phyloP scores from a whole-genome alignment of 2,888 invertebrate species.

The Rutpela maculata region DNA sequence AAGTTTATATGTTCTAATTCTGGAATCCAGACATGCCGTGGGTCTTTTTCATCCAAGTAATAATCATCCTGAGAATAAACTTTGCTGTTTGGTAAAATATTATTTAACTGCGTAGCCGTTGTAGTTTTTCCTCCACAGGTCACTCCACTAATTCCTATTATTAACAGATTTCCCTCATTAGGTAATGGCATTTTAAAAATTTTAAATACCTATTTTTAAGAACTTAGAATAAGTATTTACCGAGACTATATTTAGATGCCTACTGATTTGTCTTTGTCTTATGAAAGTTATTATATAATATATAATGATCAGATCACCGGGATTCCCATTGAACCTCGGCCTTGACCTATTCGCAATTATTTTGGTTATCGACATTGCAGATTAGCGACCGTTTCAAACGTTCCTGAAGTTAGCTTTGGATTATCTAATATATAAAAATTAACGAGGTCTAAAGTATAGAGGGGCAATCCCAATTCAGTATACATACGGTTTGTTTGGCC shows the following conservation, averaged over 20 bases:
- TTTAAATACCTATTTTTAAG: background rate
- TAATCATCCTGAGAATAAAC: slow-evolving; percentile 86
- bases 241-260: too few species aligned
- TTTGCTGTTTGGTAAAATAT: slow-evolving; percentile 71
- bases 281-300: background rate
- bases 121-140: slow-evolving; percentile 92
- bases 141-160: slow-evolving; percentile 86
- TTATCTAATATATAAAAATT: too few species aligned
- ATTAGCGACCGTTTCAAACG: too few species aligned
- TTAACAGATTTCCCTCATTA: slow-evolving; percentile 50
- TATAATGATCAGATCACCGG: too few species aligned
- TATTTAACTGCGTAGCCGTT: slow-evolving; percentile 77
- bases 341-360: background rate
- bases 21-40: slow-evolving; percentile 79
- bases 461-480: too few species aligned
- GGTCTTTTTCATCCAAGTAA: slow-evolving; percentile 81
- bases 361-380: background rate
- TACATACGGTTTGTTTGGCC: too few species aligned
- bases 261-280: background rate
- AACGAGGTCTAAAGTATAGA: too few species aligned
- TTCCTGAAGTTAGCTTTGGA: too few species aligned
- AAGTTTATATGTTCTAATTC: slow-evolving; percentile 85
- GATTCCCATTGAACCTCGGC: background rate
- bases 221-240: too few species aligned
- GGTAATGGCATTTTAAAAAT: slow-evolving; percentile 38